Conservation (phyloP, 2,113 vertebrate species). For the Melanerpes aurifrons region DNA sequence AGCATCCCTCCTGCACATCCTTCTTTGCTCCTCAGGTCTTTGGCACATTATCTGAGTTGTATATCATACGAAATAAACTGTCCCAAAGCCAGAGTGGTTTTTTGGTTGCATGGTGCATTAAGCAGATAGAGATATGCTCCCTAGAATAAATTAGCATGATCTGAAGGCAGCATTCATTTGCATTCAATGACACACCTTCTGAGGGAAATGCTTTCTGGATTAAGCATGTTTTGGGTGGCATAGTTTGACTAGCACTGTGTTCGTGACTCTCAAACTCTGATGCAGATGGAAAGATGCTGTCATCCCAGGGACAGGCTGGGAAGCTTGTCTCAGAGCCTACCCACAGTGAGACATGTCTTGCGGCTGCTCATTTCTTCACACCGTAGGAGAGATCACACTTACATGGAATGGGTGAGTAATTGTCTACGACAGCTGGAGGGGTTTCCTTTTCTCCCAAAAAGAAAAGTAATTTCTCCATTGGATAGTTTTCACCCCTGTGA, state of each 20-base stretch:
- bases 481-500: not conserved
- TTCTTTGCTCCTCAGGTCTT: not conserved
- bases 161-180: not conserved
- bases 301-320: not conserved
- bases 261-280: not conserved
- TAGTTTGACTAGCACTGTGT: not conserved
- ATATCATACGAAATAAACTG: fast-evolving
- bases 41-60: not conserved
- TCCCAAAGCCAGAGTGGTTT: not conserved
- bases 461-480: not conserved
- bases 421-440: not conserved
- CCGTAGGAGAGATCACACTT: not conserved
- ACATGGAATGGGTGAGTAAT: not conserved
- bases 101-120: not conserved
- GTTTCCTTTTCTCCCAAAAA: not conserved
- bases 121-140: not conserved
- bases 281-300: constrained; percentile 9
- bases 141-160: not conserved
- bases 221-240: not conserved
- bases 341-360: constrained; percentile 4
- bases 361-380: constrained; percentile 5
- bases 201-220: not conserved
- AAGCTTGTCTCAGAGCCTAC: not conserved
- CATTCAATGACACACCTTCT: constrained; percentile 21
- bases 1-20: not conserved